Base-by-base conservation (phyloP, 2,113 vertebrate species). In the Excalfactoria chinensis region DNA sequence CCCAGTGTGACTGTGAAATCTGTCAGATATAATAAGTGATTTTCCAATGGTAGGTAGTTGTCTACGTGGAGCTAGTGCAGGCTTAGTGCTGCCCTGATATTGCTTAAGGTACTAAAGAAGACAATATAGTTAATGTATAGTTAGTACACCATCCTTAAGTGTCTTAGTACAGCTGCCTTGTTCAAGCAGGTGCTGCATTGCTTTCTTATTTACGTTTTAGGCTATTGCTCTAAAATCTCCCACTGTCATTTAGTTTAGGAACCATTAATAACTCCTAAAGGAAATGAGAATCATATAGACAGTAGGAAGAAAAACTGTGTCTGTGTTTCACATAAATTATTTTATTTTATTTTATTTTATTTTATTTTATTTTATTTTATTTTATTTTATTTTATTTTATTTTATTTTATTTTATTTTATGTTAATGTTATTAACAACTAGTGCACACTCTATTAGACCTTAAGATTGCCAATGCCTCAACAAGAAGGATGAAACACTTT, bases 171-270 rank as follows among this genome's bases (percentile, higher is more conserved):
- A 71, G 20, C 35, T 89, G 32, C 40, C 25, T 75, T 66, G 17
- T 84, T 18, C 23, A 72, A 82, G 22, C 25, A 75, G 11, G 11
- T 0, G 0, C 43, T 63, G 11, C 2, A 1, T 59, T 86, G 87
- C 51, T 60, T 49, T 41, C 26, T 53, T 46, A 7, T 51, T n/a
- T 71, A 15, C 68, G 2, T 49, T 75, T 91, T 64, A 81, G 34
- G 55, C 53, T 60, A 2, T 73, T 89, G 67, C 32, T 78, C 56
- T 78, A 74, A 91, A 77, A 74, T 86, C 32, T 59, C 4, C 32
- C 3, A 2, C 7, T 76, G 85, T 81, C 28, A 26, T 67, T 62
- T 67, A 67, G 51, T 25, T 53, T 28, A 66, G 37, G 15, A 17
- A 19, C 1, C 32, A 43, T 14, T 22, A 26, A 2, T 56, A 66